Evolutionary conservation across 2,113 vertebrate genomes (phyloP), one percentile per base, ranked within the genome.

Genomic region (Nibea albiflora): DNA sequence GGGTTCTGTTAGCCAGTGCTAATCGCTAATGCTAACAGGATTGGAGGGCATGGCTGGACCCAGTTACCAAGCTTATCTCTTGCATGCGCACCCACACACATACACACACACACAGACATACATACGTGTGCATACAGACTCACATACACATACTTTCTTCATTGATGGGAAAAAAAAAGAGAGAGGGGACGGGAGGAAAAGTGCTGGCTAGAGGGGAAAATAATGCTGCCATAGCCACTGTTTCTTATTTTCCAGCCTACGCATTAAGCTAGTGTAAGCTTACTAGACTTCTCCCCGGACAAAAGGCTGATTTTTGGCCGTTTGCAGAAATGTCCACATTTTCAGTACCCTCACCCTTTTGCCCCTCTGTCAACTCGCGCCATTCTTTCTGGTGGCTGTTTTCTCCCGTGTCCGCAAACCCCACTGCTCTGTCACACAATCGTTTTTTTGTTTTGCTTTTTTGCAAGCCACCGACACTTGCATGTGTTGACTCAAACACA

Each of bases 21-120:
- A 93, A 90, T 92, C 90, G 66, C 88, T 89, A 93, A 90, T 88
- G 87, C 86, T 91, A 93, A 93, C 92, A 92, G 89, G 90, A 94
- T 92, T 93, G 89, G 79, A 85, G 68, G 74, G 86, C 85, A 88
- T 49, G 73, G 88, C 87, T 7, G 76, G 87, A 88, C 85, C 83
- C 78, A 88, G 89, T 89, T 84, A 84, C 88, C 61, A 77, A 70
- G 89, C 89, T 92, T 90, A 90, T 92, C 91, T 88, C 66, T 44
- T 44, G 47, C 52, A 49, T 69, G 35, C 73, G 75, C 81, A 28
- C 61, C 70, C 46, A 80, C 35, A 76, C 39, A 78, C 35, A 57
- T 42, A 31, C 46, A 80, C 35, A 76, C 39, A 78, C 26, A 62
- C 50, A 35, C 1, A 47, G 16, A 53, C 28, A 60, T 26, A 78